Evolutionary conservation across 1,140 invertebrate genomes (phyloP), one percentile per base, ranked within the genome.

Genomic region (Eciton burchellii): DNA sequence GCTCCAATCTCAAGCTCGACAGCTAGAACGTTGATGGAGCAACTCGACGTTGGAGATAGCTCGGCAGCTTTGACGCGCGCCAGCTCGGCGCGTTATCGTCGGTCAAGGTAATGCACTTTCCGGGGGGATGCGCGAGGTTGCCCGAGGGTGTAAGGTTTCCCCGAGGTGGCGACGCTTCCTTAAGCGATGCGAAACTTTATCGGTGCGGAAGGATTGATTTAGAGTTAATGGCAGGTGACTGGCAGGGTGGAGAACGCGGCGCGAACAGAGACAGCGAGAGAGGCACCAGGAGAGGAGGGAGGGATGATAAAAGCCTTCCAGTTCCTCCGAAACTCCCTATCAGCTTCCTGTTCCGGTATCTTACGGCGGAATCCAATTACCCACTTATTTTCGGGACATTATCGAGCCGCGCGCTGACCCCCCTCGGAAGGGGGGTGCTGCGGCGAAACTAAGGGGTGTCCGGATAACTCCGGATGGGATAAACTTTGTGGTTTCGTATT

Each of bases 301-400:
- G 24, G 49, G 35, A 26, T 16, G 71, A 54, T 6, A 35, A 6
- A 41, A 74, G 82, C 26, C 4, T 72, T 35, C 56, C 26, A 52
- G 52, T 70, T 74, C 59, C 87, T 83, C 65, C 59, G 82, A 86
- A 88, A 88, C 88, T 90, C 79, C 84, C n/a, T n/a, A 88, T 90
- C 89, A 89, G 83, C 79, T 89, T 88, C 68, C 87, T 83, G 86
- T 77, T 83, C 82, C 86, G 72, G 81, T 88, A 84, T 89, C 86
- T 89, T 84, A 74, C 47, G 76, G 74, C 45, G 79, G 66, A 88
- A 88, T 88, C 84, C 87, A 88, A 88, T 88, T 88, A 88, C 74
- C 74, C 68, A 74, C 86, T 88, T 70, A 85, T 81, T 88, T 88
- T 88, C 72, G 70, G 12, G 82, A 87, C 84, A 89, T 88, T 88